phyloP scores from a whole-genome alignment of 2,797 vertebrate genomes.

The Mastacembelus armatus region DNA sequence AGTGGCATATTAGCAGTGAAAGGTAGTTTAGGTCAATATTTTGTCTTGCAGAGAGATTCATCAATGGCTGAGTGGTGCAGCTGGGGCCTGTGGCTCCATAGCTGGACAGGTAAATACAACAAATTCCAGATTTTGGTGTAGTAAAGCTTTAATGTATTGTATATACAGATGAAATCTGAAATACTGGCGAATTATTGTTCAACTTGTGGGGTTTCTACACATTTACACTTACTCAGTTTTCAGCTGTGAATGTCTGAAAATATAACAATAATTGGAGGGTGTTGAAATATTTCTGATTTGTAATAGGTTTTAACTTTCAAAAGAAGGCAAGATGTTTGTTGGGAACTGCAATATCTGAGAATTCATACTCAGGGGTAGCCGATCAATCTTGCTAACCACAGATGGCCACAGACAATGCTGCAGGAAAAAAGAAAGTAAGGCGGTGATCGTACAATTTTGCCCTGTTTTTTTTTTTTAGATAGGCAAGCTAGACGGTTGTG shows the following conservation, averaged over 20 bases:
- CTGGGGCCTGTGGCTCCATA: slow-evolving; percentile 93
- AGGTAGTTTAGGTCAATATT: not conserved
- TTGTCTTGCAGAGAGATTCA: not conserved
- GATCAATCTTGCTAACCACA: slow-evolving; percentile 3
- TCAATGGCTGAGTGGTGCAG: slow-evolving; percentile 89
- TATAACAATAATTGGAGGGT: not conserved
- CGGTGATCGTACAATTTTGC: not conserved
- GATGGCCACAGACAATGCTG: too few relatives aligned
- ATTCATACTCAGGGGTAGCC: not conserved
- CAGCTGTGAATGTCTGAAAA: not conserved
- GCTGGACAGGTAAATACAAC: slow-evolving; percentile 90
- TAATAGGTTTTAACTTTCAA: not conserved
- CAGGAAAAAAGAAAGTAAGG: not conserved
- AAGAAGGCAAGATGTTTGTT: not conserved
- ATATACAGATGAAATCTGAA: not conserved
- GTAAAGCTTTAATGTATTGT: not conserved
- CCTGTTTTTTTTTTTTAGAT: slow-evolving; percentile 79
- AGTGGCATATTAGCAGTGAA: not conserved
- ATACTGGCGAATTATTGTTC: not conserved
- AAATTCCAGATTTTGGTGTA: not conserved
- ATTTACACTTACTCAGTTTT: not conserved
- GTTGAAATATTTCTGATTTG: not conserved
- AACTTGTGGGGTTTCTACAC: not conserved
- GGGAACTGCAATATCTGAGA: not conserved
- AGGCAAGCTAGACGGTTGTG: slow-evolving; percentile 90